Conservation (phyloP, 2,888 invertebrate species). For the Acleris holmiana region DNA sequence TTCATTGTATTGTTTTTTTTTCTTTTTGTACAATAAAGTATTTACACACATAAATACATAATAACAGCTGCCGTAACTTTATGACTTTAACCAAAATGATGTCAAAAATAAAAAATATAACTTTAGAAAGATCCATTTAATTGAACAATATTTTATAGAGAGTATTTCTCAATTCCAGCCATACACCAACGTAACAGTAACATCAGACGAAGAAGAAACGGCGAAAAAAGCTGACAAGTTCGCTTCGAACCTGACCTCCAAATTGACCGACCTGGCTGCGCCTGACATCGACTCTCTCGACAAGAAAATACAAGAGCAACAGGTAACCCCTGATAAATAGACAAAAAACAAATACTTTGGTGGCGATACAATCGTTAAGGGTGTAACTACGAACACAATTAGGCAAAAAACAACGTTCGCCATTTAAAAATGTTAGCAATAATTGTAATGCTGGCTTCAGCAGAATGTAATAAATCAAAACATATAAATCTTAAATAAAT, state of each 20-base stretch:
- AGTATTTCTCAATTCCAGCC: conserved; percentile 71
- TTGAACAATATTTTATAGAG: neutral
- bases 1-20: no score
- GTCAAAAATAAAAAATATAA: no score
- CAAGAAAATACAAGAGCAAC: conserved; percentile 87
- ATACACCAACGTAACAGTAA: conserved; percentile 88
- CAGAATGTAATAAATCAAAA: no score
- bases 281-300: conserved; percentile 84
- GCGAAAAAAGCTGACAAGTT: conserved; percentile 80
- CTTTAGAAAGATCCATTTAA: neutral
- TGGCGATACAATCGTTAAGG: neutral
- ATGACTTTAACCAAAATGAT: no score
- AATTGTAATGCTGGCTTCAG: no score
- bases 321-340: conserved; percentile 72
- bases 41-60: no score
- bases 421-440: neutral
- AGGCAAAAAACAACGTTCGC: neutral
- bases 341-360: neutral
- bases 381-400: neutral
- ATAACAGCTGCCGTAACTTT: no score
- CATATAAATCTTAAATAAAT: no score
- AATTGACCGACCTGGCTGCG: conserved; percentile 72
- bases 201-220: conserved; percentile 92
- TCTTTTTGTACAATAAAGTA: no score
- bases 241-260: conserved; percentile 82